Conservation (phyloP, 1,140 invertebrate species). For the Drosophila persimilis region DNA sequence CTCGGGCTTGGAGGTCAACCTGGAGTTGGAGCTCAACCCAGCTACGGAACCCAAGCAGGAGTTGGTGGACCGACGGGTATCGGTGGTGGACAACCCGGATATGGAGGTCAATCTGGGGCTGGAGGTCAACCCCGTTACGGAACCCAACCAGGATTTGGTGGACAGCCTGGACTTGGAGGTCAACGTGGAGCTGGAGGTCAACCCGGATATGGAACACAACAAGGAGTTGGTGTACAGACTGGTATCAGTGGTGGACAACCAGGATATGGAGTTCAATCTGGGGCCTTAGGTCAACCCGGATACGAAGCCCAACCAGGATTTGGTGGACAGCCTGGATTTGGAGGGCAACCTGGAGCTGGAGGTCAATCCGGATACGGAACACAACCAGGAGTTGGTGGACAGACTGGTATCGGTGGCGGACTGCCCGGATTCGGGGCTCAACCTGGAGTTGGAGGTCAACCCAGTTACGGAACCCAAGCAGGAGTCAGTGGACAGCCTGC, state of each 20-base stretch:
- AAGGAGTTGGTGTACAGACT: not conserved
- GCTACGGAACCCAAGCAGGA: conserved; percentile 10
- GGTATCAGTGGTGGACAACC: too few species aligned
- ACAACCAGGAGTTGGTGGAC: conserved; percentile 14
- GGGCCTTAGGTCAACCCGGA: conserved; percentile 13
- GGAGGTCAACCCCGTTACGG: conserved; percentile 12
- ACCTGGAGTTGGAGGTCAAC: not conserved
- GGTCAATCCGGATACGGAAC: conserved; percentile 19
- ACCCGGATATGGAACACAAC: conserved; percentile 1
- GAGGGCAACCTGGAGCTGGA: conserved; percentile 11
- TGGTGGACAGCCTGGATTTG: conserved; percentile 16
- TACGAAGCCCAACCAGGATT: not conserved
- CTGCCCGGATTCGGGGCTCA: conserved; percentile 25
- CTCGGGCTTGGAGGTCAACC: conserved; percentile 6
- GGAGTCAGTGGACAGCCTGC: not conserved
- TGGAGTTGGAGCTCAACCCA: conserved; percentile 7
- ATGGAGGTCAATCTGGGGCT: too few species aligned
- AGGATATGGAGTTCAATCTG: conserved; percentile 11
- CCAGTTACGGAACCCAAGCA: conserved; percentile 2
- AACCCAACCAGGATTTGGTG: conserved; percentile 10
- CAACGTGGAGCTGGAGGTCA: conserved; percentile 2
- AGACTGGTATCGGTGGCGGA: conserved; percentile 16
- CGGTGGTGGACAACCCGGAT: not conserved
- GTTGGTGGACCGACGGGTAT: not conserved
- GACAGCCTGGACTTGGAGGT: conserved; percentile 20